Evolutionary conservation across 2,113 vertebrate species (phyloP), one percentile per base, ranked within the genome.

Genomic region (Ictidomys tridecemlineatus): DNA sequence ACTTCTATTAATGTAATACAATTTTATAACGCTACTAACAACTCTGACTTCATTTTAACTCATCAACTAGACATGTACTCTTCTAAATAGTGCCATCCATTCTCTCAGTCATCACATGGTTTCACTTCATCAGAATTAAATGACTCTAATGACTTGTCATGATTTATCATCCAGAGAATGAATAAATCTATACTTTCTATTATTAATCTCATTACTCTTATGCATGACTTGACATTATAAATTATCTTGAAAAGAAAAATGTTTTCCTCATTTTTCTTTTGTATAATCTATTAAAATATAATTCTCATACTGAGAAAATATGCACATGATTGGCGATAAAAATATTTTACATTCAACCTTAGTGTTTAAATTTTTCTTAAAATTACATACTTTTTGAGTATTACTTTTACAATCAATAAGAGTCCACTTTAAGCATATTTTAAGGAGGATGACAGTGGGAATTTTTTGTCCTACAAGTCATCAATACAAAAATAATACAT

Each of bases 111-210:
- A 85, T 97, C 53, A 22, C 48, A 89, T 85, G 53, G 5, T 93
- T 93, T 96, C 79, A 96, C n/a, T 89, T 61, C 39, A 85, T 96
- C 69, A 91, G 39, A 94, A 96, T 95, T 97, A 96, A 97, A 89
- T 96, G 77, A 95, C 69, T 97, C n/a, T 96, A 96, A 97, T 97
- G 83, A 87, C 86, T 97, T 97, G 94, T 93, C 96, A 96, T 96
- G 93, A 98, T 98, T 96, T 98, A 97, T 98, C 96, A 96, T 95
- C 61, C 74, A 85, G 89, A 97, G 83, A 93, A 97, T 85, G 96
- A 95, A 95, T 95, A 97, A 96, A 97, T 97, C 96, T 98, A 95
- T 96, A 96, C 42, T 96, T 97, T 96, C 78, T 94, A 97, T 97
- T 97, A 97, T 97, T 97, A 96, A 97, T 97, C 97, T 97, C 94